phyloP scores from a whole-genome alignment of 2,113 vertebrate species.

The Urocynchramus pylzowi region DNA sequence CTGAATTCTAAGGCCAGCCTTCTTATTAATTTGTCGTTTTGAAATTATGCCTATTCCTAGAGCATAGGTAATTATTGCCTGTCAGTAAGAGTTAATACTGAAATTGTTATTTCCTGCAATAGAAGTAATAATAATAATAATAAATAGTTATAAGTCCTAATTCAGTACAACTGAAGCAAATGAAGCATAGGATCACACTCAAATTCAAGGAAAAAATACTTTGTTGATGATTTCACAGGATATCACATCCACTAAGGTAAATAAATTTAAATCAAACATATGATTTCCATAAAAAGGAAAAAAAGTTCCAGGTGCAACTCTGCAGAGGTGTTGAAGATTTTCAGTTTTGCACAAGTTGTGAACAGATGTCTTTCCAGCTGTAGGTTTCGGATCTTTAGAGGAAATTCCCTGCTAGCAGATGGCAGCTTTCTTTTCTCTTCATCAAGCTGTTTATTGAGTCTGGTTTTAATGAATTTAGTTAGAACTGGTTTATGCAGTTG shows the following conservation, averaged over 20 bases:
- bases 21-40: not conserved
- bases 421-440: not conserved
- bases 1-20: not conserved
- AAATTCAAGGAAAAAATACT: not conserved
- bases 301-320: not conserved
- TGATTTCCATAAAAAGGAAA: not conserved
- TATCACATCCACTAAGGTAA: not conserved
- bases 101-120: not conserved
- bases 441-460: not conserved
- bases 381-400: not conserved
- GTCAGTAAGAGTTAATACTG: not conserved
- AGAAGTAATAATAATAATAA: not conserved
- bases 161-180: not conserved
- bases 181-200: not conserved
- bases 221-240: not conserved
- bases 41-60: not conserved
- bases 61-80: not conserved
- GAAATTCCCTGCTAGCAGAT: not conserved
- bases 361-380: constrained; percentile 12
- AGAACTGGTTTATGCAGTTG: not conserved
- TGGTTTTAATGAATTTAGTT: not conserved
- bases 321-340: not conserved
- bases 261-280: not conserved
- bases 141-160: not conserved
- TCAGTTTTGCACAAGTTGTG: not conserved